phyloP scores from a whole-genome alignment of 2,888 invertebrate species.

The Periphyllus acericola region DNA sequence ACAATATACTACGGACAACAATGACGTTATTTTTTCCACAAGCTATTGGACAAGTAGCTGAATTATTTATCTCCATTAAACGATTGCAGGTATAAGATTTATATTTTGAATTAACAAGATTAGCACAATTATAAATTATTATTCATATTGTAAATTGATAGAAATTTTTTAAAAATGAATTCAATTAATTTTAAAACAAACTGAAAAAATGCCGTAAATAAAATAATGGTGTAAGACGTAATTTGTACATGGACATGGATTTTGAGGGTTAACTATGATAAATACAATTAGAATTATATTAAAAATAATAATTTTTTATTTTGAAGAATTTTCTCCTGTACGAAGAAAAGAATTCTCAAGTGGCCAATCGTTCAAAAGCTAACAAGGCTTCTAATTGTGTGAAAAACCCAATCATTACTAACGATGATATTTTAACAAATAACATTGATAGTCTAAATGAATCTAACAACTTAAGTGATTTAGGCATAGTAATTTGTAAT shows the following conservation, averaged over 20 bases:
- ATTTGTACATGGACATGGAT: too few relatives aligned
- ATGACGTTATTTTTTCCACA: constrained; percentile 91
- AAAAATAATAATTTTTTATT: too few relatives aligned
- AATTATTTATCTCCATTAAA: constrained; percentile 79
- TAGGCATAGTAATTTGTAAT: constrained; percentile 69
- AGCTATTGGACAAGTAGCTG: constrained; percentile 82
- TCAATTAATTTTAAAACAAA: too few relatives aligned
- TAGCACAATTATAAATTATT: background rate
- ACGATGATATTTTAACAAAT: too few relatives aligned
- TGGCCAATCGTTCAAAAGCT: constrained; percentile 47
- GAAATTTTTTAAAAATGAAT: too few relatives aligned
- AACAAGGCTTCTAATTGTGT: too few relatives aligned
- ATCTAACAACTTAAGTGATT: background rate
- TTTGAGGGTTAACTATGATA: too few relatives aligned
- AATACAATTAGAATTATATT: too few relatives aligned
- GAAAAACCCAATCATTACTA: too few relatives aligned
- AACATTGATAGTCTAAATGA: background rate
- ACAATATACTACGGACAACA: constrained; percentile 84
- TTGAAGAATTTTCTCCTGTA: constrained; percentile 68
- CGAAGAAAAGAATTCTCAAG: constrained; percentile 66
- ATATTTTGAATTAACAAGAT: background rate
- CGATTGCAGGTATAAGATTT: constrained; percentile 71
- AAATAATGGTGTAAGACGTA: too few relatives aligned
- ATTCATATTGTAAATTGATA: too few relatives aligned
- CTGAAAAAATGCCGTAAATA: too few relatives aligned